Evolutionary conservation across 2,888 invertebrate genomes (phyloP).

Genomic region (Fragum fragum): DNA sequence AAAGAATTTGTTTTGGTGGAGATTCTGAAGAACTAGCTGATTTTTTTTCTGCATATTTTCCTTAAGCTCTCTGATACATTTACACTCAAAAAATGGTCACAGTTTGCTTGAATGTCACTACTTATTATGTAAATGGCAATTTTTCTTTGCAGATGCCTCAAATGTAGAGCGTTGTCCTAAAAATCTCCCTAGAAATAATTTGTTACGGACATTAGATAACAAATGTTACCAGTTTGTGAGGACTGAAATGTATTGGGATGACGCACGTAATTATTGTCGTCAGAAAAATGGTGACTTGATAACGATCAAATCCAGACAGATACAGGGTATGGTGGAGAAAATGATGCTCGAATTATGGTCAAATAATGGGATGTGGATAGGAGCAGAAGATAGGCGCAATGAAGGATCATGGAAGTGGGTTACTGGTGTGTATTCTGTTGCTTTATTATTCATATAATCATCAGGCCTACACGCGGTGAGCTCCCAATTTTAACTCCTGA

Average conservation of each 20-base stretch:
- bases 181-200: slow-evolving; percentile 26
- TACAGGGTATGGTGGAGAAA: slow-evolving; percentile 66
- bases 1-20: too few species aligned
- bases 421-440: slow-evolving; percentile 73
- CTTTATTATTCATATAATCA: too few species aligned
- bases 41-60: too few species aligned
- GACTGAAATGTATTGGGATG: slow-evolving; percentile 73
- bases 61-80: too few species aligned
- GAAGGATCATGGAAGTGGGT: slow-evolving; percentile 81
- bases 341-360: slow-evolving; percentile 70
- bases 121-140: too few species aligned
- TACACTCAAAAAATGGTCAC: too few species aligned
- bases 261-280: slow-evolving; percentile 71
- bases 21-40: too few species aligned
- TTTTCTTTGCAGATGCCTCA: slow-evolving; percentile 36
- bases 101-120: too few species aligned
- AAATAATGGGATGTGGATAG: slow-evolving; percentile 82
- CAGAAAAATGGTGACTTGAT: slow-evolving; percentile 74
- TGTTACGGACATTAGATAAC: slow-evolving; percentile 36
- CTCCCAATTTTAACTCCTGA: too few species aligned
- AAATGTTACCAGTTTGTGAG: slow-evolving; percentile 77
- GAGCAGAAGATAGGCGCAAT: slow-evolving; percentile 77
- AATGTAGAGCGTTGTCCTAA: slow-evolving; percentile 41
- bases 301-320: slow-evolving; percentile 68
- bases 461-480: too few species aligned